Conservation (phyloP, 2,888 invertebrate species). For the Eristalis intricaria region DNA sequence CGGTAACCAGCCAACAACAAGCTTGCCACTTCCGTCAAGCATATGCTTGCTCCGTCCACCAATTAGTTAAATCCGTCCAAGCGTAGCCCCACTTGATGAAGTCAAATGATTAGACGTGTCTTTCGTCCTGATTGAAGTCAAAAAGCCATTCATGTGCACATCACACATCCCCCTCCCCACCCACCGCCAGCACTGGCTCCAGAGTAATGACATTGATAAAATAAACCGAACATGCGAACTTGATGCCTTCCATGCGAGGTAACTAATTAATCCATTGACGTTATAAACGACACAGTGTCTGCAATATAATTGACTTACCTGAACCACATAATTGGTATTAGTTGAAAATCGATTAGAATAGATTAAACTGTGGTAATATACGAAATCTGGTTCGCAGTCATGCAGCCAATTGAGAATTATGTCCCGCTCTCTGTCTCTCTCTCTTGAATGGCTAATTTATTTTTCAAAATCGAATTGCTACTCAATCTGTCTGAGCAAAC, state of each 20-base stretch:
- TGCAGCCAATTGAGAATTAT: neutral
- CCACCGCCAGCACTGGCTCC: neutral
- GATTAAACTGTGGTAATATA: neutral
- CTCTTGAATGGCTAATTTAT: no score
- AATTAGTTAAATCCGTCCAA: no score
- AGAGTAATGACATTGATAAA: neutral
- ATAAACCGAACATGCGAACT: neutral
- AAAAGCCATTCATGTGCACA: neutral
- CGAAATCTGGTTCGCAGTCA: neutral
- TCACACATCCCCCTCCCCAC: neutral
- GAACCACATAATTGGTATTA: constrained; percentile 11
- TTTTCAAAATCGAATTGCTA: no score
- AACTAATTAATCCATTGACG: constrained; percentile 8
- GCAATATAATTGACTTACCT: constrained; percentile 2
- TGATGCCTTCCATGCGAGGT: neutral
- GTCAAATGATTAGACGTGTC: no score
- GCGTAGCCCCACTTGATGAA: no score
- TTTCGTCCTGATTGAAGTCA: no score
- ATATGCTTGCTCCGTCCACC: no score
- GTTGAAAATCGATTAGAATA: neutral
- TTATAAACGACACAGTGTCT: neutral
- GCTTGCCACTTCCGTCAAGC: no score
- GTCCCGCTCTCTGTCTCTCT: neutral
- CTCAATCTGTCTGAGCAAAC: neutral
- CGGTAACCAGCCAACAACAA: no score